Conservation (phyloP, 1,140 invertebrate species). For the Acromyrmex heyeri region DNA sequence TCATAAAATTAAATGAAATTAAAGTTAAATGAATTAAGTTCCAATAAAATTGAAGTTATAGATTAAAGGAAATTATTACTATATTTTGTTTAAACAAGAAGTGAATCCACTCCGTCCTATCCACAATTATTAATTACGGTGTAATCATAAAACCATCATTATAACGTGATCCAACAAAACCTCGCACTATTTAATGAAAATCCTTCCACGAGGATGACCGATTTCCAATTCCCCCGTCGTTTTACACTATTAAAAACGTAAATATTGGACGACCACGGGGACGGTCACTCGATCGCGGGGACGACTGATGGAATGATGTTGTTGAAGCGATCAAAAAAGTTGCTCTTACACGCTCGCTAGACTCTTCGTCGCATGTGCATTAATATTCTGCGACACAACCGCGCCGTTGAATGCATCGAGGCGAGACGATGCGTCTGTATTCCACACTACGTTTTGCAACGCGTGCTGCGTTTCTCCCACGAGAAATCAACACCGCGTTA, state of each 20-base stretch:
- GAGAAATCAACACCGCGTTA: slow-evolving; percentile 68
- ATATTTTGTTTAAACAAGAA: neutral
- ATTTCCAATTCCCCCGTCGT: slow-evolving; percentile 11
- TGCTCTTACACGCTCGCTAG: neutral
- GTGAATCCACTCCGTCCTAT: neutral
- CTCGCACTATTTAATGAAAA: neutral
- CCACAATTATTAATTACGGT: neutral
- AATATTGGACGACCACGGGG: neutral
- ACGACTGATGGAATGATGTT: neutral
- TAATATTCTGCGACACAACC: slow-evolving; percentile 44
- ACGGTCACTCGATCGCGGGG: neutral
- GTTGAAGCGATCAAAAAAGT: slow-evolving; percentile 27
- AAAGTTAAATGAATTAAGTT: neutral
- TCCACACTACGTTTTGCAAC: neutral
- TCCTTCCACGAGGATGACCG: neutral
- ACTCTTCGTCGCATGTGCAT: neutral
- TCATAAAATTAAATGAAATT: neutral
- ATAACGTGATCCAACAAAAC: neutral
- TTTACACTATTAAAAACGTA: slow-evolving; percentile 27
- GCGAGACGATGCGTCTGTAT: slow-evolving; percentile 18
- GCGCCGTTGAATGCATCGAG: slow-evolving; percentile 41
- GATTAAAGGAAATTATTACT: neutral
- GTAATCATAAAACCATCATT: slow-evolving; percentile 3
- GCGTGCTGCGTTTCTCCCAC: slow-evolving; percentile 31
- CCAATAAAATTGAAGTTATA: no score